Base-by-base conservation (phyloP, 2,888 invertebrate species). In the Papilio demoleus region DNA sequence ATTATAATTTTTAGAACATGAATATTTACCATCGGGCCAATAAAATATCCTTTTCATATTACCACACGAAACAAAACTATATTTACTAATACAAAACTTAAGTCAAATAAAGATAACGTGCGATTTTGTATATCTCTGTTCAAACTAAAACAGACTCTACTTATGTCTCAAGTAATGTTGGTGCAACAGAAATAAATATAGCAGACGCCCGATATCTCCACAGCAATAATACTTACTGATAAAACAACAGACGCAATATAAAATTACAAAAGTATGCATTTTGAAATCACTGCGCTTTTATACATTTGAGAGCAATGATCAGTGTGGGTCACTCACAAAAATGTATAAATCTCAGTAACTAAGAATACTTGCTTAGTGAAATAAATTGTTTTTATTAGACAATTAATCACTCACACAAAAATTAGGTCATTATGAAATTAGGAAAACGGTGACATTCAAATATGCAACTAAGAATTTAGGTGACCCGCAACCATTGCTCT, bases 31-130 rank as follows among this genome's bases (percentile, higher is more conserved):
- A n/a, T n/a, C n/a, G n/a, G n/a, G 31, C 6, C 31, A 31, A 6
- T 31, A 31, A 31, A 31, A 31, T 6, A 31, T 3, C 31, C 4
- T 6, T 6, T 31, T 31, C n/a, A 24, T 1, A 38, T 24, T 24
- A 19, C 38, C 36, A 17, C 12, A 1, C 42, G 70, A 70, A 76
- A 75, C 74, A 72, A 71, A 73, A 74, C 71, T 74, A 64, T 71
- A 73, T 69, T 70, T 31, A 24, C n/a, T n/a, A n/a, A n/a, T n/a
- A n/a, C n/a, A n/a, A n/a, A n/a, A n/a, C n/a, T n/a, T n/a, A n/a
- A n/a, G n/a, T n/a, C 78, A 80, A 81, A 83, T 83, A 80, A 79
- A 81, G 79, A 79, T 85, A 80, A 83, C 80, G 77, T 71, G 76
- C 64, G 68, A 76, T 84, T 78, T 79, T 78, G 79, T 72, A 77